phyloP scores from a whole-genome alignment of 2,888 invertebrate species.

The Trilocha varians region DNA sequence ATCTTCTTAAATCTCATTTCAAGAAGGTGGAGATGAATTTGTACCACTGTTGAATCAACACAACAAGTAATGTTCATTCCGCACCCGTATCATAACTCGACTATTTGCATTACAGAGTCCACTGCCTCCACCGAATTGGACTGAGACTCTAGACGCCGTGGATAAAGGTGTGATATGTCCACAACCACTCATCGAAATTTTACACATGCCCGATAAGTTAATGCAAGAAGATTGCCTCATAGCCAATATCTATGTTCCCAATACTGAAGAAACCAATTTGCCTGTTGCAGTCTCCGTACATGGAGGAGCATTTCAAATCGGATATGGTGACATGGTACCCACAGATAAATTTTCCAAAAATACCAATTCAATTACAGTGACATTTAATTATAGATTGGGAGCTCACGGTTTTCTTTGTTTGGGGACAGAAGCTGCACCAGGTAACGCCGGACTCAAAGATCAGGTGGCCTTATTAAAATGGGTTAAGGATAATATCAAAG shows the following conservation, averaged over 20 bases:
- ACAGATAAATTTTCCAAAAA: conserved; percentile 17
- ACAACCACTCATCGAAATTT: conserved; percentile 11
- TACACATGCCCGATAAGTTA: conserved; percentile 1
- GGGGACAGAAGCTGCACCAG: conserved; percentile 30
- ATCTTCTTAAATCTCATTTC: too few species aligned
- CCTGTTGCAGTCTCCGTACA: conserved; percentile 30
- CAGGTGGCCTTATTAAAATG: conserved; percentile 34
- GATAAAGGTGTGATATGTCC: conserved; percentile 26
- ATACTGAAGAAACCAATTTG: conserved; percentile 24
- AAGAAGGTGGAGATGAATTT: too few species aligned
- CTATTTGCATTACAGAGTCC: conserved; percentile 24
- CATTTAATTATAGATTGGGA: conserved; percentile 34
- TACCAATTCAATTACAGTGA: conserved; percentile 24
- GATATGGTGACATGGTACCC: conserved; percentile 16
- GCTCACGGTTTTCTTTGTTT: conserved; percentile 32
- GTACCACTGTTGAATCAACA: too few species aligned
- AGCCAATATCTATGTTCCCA: conserved; percentile 46
- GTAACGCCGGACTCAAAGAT: conserved; percentile 45
- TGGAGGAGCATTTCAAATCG: conserved; percentile 28
- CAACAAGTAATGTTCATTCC: too few species aligned
- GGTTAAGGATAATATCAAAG: conserved; percentile 36
- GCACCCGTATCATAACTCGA: background rate
- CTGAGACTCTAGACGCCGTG: conserved; percentile 19
- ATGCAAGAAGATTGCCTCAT: conserved; percentile 41
- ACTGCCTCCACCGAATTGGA: conserved; percentile 25